These are phyloP conservation scores for Turritopsis dohrnii DNA, from an alignment of 30 jellyfish, hydroid and myxozoan species.

Conservation along the genomic window DNA sequence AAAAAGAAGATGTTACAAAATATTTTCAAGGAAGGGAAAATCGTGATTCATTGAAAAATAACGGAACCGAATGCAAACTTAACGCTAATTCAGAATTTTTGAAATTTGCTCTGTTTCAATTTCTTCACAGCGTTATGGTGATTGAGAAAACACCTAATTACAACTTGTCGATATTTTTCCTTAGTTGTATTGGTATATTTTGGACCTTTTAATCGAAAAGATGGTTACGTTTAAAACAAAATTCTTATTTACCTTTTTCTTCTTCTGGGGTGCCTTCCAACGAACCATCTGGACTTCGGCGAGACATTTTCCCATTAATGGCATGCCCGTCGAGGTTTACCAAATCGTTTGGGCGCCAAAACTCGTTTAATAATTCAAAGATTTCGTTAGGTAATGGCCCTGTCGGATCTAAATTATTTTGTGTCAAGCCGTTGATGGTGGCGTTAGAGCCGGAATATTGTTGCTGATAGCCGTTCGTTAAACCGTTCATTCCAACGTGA, in stretches of 20 bases:
- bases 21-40: no score
- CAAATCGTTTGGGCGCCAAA: constrained; percentile 97
- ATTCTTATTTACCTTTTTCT: constrained; percentile 87
- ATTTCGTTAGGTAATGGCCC: constrained; percentile 99
- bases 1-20: no score
- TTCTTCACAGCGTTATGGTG: no score
- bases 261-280: constrained; percentile 84
- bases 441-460: constrained; percentile 28
- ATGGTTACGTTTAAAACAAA: no score
- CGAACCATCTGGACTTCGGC: constrained; percentile 87
- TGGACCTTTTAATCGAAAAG: no score
- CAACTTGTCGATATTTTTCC: no score
- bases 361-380: constrained; percentile 89
- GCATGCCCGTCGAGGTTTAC: constrained; percentile 75
- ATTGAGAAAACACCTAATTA: no score
- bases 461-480: background rate
- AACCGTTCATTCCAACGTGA: background rate
- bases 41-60: no score
- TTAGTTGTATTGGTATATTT: no score
- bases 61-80: no score
- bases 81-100: no score
- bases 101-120: no score
- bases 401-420: constrained; percentile 51
- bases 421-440: constrained; percentile 7
- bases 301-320: constrained; percentile 78